These are phyloP conservation scores for Pelusios castaneus DNA, from an alignment of 2,113 vertebrate species.

Conservation along the genomic window DNA sequence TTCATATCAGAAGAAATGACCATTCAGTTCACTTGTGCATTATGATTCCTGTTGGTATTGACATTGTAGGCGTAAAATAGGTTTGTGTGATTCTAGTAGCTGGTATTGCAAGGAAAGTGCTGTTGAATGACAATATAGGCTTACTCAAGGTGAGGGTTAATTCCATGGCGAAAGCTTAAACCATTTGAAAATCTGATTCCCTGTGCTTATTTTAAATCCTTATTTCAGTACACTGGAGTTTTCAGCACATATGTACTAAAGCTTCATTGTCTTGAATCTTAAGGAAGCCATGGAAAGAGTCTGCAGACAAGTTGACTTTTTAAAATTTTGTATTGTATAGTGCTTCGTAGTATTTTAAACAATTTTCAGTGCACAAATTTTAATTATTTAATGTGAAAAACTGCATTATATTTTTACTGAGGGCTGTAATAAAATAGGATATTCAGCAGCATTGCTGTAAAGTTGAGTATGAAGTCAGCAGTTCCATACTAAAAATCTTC, in stretches of 20 bases:
- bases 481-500: accelerated
- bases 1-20: neutral
- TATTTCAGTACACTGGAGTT: accelerated
- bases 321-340: accelerated
- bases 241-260: neutral
- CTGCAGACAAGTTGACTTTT: neutral
- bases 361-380: neutral
- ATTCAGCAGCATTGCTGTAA: neutral
- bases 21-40: neutral
- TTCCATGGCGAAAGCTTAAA: neutral
- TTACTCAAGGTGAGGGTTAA: neutral
- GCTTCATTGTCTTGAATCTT: neutral
- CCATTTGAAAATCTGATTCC: neutral
- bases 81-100: neutral
- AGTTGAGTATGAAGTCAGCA: neutral
- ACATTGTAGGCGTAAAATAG: neutral
- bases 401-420: accelerated
- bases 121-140: neutral
- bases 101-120: neutral
- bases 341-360: neutral
- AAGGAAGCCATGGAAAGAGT: neutral
- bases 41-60: accelerated
- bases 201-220: neutral
- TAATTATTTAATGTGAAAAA: neutral
- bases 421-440: neutral